Evolutionary conservation across 2,113 vertebrate genomes (phyloP).

Genomic region (Nibea albiflora): DNA sequence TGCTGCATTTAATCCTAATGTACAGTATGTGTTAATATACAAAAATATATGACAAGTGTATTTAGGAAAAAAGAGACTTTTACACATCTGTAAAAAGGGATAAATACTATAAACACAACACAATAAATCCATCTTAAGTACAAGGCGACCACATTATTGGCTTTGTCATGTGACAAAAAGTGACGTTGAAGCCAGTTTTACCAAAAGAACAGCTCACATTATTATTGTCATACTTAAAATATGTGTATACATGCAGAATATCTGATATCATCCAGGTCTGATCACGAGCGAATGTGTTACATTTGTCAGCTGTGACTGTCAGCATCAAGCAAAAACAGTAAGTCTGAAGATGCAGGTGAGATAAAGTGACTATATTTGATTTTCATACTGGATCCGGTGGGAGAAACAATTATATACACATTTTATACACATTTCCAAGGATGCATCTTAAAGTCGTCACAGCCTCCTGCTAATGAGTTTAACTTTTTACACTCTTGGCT

Average conservation of each 20-base stretch:
- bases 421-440: not conserved
- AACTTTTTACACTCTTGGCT: constrained; percentile 4
- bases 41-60: constrained; percentile 74
- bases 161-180: constrained; percentile 28
- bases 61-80: constrained; percentile 48
- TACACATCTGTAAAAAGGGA: constrained; percentile 63
- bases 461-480: not conserved
- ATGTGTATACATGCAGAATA: constrained; percentile 23
- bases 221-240: not conserved
- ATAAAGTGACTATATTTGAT: constrained; percentile 10
- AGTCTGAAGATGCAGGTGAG: not conserved
- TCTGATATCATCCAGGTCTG: constrained; percentile 13
- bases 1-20: constrained; percentile 53
- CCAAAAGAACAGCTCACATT: not conserved
- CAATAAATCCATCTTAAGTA: constrained; percentile 39
- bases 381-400: not conserved
- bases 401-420: not conserved
- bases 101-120: constrained; percentile 72
- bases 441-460: not conserved
- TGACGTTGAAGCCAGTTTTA: constrained; percentile 11
- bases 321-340: not conserved
- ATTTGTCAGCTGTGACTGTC: not conserved
- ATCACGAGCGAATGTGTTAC: constrained; percentile 3
- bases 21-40: constrained; percentile 71
- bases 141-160: constrained; percentile 19